Percentiles rank a stretch among this genome's conserved stretches.
Conservation (phyloP, 2,888 invertebrate genomes). For the Nemapogon koenigi region DNA sequence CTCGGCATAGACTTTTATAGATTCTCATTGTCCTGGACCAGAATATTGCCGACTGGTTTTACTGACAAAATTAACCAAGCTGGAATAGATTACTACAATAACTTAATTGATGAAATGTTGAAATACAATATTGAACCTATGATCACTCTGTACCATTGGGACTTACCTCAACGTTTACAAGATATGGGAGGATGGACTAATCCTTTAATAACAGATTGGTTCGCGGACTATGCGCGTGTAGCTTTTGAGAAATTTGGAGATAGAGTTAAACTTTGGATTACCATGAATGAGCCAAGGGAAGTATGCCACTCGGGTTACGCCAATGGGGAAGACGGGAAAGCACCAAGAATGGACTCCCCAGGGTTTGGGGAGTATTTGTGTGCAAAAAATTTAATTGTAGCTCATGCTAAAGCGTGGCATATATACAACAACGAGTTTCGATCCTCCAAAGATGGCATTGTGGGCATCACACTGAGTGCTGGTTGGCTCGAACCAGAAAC, state of each 20-base stretch:
- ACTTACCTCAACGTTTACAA: conserved; percentile 61
- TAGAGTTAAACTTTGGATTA: conserved; percentile 61
- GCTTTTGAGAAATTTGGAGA: conserved; percentile 53
- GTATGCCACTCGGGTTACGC: conserved; percentile 40
- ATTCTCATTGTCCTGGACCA: conserved; percentile 70
- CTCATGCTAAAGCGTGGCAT: conserved; percentile 59
- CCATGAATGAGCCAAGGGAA: conserved; percentile 63
- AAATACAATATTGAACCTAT: conserved; percentile 62
- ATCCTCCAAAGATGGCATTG: conserved; percentile 25
- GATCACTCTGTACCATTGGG: conserved; percentile 69
- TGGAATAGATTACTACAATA: conserved; percentile 70
- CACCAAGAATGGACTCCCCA: conserved; percentile 37
- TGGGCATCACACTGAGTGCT: conserved; percentile 39
- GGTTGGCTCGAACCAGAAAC: conserved; percentile 59
- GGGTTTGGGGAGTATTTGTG: conserved; percentile 60
- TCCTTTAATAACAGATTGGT: conserved; percentile 56
- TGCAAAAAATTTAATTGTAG: conserved; percentile 56
- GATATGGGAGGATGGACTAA: conserved; percentile 68
- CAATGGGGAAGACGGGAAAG: conserved; percentile 28
- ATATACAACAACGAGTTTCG: conserved; percentile 36
- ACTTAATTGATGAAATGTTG: conserved; percentile 64
- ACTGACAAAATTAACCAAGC: conserved; percentile 52
- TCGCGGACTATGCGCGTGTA: conserved; percentile 60
- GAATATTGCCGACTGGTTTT: conserved; percentile 68
- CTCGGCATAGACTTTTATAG: conserved; percentile 58